These are phyloP conservation scores for Psettodes erumei DNA, from an alignment of 2,113 vertebrate genomes.

Conservation along the genomic window DNA sequence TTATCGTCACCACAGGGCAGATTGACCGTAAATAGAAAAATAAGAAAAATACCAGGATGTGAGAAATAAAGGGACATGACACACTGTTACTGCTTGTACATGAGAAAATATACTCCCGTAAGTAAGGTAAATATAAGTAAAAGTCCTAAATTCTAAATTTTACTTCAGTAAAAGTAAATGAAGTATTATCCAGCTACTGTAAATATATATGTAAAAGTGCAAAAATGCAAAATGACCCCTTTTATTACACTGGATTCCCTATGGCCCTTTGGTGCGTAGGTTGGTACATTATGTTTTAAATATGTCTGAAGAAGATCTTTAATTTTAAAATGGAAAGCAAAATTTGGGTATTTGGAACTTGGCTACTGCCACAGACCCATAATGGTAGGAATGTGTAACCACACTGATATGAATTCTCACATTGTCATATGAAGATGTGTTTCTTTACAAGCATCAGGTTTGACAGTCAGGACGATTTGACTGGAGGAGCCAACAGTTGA, in stretches of 20 bases:
- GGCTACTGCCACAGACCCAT: not conserved
- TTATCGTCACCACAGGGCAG: slow-evolving; percentile 35
- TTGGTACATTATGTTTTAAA: not conserved
- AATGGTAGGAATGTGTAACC: not conserved
- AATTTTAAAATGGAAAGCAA: not conserved
- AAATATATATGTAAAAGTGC: too few relatives aligned
- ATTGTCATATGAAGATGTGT: not conserved
- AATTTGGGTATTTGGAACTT: too few relatives aligned
- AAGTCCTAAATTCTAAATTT: too few relatives aligned
- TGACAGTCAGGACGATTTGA: not conserved
- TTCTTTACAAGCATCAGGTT: not conserved
- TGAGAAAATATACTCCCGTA: too few relatives aligned
- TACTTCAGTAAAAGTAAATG: too few relatives aligned
- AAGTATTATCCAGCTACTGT: too few relatives aligned
- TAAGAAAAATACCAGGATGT: slow-evolving; percentile 17
- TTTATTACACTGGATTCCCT: too few relatives aligned
- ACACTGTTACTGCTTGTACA: not conserved
- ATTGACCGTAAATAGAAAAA: slow-evolving; percentile 25
- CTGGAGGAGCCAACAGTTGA: not conserved
- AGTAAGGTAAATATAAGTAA: not conserved
- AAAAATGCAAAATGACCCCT: too few relatives aligned
- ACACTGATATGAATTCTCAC: not conserved
- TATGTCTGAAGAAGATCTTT: not conserved
- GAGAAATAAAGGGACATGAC: slow-evolving; percentile 20
- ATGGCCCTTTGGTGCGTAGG: too few relatives aligned